phyloP scores from a whole-genome alignment of 2,888 invertebrate genomes.

The Merodon equestris region DNA sequence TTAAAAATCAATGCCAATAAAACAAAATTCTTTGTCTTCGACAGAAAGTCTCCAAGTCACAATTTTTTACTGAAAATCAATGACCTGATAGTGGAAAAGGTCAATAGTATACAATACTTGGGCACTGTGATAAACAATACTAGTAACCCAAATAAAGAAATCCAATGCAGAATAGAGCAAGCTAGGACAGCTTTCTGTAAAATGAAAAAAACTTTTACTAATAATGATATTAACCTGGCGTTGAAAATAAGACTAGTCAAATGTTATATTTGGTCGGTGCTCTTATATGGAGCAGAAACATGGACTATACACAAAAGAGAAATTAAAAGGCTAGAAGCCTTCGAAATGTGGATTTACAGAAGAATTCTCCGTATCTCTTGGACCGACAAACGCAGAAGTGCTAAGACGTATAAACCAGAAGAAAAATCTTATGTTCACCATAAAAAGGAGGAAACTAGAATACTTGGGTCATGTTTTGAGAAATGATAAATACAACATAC shows the following conservation, averaged over 20 bases:
- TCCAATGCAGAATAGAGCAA: neutral
- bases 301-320: neutral
- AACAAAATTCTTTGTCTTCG: conserved; percentile 15
- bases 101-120: neutral
- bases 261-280: conserved; percentile 15
- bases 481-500: conserved; percentile 2
- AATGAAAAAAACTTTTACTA: conserved; percentile 14
- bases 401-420: conserved; percentile 1
- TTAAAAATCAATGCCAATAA: neutral
- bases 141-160: no score
- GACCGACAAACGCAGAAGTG: conserved; percentile 1
- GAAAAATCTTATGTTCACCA: neutral
- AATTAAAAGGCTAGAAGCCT: conserved; percentile 1
- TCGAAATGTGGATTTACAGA: neutral
- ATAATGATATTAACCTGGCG: conserved; percentile 9
- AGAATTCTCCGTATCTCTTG: conserved; percentile 16
- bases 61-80: neutral
- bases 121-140: neutral
- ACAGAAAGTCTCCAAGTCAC: neutral
- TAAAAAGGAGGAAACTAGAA: conserved; percentile 11
- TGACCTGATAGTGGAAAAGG: neutral
- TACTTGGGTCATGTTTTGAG: neutral
- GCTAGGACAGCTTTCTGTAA: conserved; percentile 9
- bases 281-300: conserved; percentile 9
- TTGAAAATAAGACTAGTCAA: conserved; percentile 9